Base-by-base conservation (phyloP, 2,888 invertebrate genomes). In the Nudaria mundana region DNA sequence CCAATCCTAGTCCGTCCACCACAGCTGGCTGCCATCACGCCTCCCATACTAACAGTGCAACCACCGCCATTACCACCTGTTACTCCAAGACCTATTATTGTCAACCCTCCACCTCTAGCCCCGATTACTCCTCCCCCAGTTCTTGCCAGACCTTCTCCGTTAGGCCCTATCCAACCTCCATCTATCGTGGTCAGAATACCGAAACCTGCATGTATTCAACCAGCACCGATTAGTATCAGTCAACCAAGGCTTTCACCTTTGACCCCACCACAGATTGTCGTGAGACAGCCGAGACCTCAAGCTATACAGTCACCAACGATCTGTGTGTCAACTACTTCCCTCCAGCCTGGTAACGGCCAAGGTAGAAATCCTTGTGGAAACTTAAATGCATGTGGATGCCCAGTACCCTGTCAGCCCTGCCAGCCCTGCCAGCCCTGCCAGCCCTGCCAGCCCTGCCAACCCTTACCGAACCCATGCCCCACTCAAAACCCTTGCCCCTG, bases 1-100 rank as follows among this genome's bases (percentile, higher is more conserved):
- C 59, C 84, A 0, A 78, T 85, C 49, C 51, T 81, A 2, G 71
- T 83, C 16, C 58, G 65, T 3, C 81, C 78, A 0, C 63, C 62
- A 0, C 60, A 61, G 2, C 64, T 63, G 5, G 39, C 43, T 0
- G 59, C 81, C 0, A 76, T 80, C 39, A 60, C 53, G 0, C 81
- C 80, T 3, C 71, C 77, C 0, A 30, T 62, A 0, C 45, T 78
- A 0, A 63, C 60, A 0, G 56, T 79, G 1, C 71, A 75, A 33
- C 77, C 75, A 0, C 71, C 71, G 0, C 45, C 48, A 0, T 14
- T 57, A 1, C 46, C 55, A 0, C 71, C 77, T 0, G 63, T 82
- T 1, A 64, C 61, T 0, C 80, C 76, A 0, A 60, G 64, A 0
- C 58, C 75, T 0, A 70, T 83, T 0, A 29, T 56, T 1, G 75